Percentiles rank a stretch among this genome's conserved stretches.
These are phyloP conservation scores for Halichoerus grypus DNA, from an alignment of 2,113 vertebrate genomes.

Conservation along the genomic window DNA sequence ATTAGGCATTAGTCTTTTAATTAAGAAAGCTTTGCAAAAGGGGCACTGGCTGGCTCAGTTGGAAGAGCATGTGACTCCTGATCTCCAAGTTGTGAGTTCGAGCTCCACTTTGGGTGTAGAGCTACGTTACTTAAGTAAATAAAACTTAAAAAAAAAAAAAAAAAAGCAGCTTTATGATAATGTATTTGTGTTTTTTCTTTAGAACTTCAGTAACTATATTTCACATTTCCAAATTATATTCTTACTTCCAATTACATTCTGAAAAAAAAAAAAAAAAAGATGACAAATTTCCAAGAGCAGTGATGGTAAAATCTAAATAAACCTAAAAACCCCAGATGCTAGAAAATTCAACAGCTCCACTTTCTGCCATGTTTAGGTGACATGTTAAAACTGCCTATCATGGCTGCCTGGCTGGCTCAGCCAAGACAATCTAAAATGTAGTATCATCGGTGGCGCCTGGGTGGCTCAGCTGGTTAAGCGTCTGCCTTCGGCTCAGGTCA, in stretches of 20 bases:
- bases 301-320: not conserved
- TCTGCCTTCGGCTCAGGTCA: too few relatives aligned
- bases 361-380: not conserved
- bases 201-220: conserved; percentile 44
- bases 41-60: not conserved
- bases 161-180: not conserved
- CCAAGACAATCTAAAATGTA: not conserved
- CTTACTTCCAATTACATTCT: conserved; percentile 60
- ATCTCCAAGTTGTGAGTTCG: not conserved
- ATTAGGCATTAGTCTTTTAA: not conserved
- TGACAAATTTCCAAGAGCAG: not conserved
- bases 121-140: not conserved
- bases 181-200: not conserved
- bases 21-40: not conserved
- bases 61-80: not conserved
- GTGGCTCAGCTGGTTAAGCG: not conserved
- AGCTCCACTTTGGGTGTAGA: not conserved
- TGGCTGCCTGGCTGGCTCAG: not conserved
- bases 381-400: not conserved
- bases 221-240: conserved; percentile 64
- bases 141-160: not conserved
- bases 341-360: not conserved
- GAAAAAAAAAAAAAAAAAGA: not conserved
- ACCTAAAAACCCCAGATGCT: not conserved
- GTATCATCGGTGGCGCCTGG: not conserved